These are phyloP conservation scores for Thalassophryne amazonica DNA, from an alignment of 2,797 vertebrate species.

Conservation along the genomic window DNA sequence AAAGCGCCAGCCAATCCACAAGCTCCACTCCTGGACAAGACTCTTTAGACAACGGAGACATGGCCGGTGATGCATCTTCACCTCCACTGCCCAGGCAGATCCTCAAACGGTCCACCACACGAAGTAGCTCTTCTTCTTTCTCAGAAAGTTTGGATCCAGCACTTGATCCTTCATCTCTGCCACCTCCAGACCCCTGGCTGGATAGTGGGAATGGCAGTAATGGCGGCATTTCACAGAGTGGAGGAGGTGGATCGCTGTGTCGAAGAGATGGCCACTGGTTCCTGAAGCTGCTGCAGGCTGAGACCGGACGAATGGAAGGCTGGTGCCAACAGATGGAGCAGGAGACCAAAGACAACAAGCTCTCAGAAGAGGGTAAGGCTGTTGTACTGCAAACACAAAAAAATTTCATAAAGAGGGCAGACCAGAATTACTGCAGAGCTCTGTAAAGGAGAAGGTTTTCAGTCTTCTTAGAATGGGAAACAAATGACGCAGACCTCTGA, in stretches of 20 bases:
- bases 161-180: conserved; percentile 92
- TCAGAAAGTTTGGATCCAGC: conserved; percentile 94
- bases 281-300: conserved; percentile 94
- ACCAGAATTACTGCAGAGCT: too few species aligned
- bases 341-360: conserved; percentile 96
- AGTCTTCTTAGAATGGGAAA: too few species aligned
- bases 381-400: too few species aligned
- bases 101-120: conserved; percentile 84
- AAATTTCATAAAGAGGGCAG: too few species aligned
- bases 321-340: conserved; percentile 99
- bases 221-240: conserved; percentile 59
- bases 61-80: conserved; percentile 58
- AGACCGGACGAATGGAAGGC: conserved; percentile 94
- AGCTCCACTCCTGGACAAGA: conserved; percentile 82
- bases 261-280: conserved; percentile 96
- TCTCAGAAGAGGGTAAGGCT: conserved; percentile 93
- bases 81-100: conserved; percentile 80
- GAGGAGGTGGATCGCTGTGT: conserved; percentile 73
- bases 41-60: conserved; percentile 75
- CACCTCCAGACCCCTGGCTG: conserved; percentile 96
- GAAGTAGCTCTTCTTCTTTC: conserved; percentile 94
- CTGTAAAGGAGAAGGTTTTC: too few species aligned
- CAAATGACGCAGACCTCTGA: too few species aligned
- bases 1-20: conserved; percentile 81
- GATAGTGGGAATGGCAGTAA: conserved; percentile 85